Evolutionary conservation across 2,888 invertebrate species (phyloP).

Genomic region (Synergus laeviventris): DNA sequence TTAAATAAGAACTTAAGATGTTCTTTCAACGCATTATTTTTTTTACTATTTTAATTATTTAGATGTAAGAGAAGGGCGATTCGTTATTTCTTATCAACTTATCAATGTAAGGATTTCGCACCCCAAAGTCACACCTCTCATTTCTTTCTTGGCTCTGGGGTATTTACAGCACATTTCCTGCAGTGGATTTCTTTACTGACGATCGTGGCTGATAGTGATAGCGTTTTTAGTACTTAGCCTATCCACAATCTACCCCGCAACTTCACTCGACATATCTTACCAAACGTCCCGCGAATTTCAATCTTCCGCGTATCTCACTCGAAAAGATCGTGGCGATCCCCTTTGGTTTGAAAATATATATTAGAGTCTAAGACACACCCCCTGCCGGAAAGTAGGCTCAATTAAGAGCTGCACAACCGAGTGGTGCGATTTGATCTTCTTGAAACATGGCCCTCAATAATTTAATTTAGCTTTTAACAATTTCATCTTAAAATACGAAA

Average conservation of each 20-base stretch:
- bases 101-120: slow-evolving; percentile 1
- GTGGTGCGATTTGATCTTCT: background rate
- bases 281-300: slow-evolving; percentile 35
- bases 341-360: slow-evolving; percentile 22
- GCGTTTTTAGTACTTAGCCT: slow-evolving; percentile 37
- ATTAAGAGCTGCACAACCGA: background rate
- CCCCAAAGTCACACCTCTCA: slow-evolving; percentile 17
- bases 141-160: background rate
- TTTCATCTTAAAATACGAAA: too few relatives aligned
- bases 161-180: slow-evolving; percentile 39
- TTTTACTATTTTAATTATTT: background rate
- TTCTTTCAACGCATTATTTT: background rate
- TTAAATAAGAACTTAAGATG: background rate
- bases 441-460: background rate
- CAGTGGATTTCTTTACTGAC: slow-evolving; percentile 17
- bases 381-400: background rate
- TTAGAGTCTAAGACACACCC: background rate
- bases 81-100: slow-evolving; percentile 29
- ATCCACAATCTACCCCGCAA: slow-evolving; percentile 30
- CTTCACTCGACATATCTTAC: slow-evolving; percentile 13
- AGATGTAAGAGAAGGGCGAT: slow-evolving; percentile 19
- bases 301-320: slow-evolving; percentile 30
- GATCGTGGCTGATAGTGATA: slow-evolving; percentile 36
- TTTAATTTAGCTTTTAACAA: background rate
- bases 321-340: slow-evolving; percentile 20